Evolutionary conservation across 2,113 vertebrate species (phyloP), one percentile per base, ranked within the genome.

Genomic region (Myrmecophaga tridactyla): DNA sequence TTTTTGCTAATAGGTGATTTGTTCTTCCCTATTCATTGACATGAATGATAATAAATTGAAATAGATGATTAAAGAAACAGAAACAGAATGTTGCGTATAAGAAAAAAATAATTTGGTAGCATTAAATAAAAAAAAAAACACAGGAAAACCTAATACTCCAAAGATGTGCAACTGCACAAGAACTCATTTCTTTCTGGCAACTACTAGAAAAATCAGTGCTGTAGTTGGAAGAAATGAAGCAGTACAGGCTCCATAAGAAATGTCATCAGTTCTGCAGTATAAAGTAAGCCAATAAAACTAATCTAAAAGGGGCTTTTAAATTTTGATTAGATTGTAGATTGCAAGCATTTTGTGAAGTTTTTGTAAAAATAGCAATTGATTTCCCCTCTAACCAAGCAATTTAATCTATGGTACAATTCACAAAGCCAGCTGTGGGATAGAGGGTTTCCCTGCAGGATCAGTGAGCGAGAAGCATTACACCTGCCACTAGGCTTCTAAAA

Each of bases 251-350:
- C 78, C 94, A 92, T 94, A 75, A 92, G 31, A 97, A 98, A 97
- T 90, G 39, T 58, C 78, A 92, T 46, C n/a, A 86, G 5, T 65
- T 84, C 7, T 94, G 48, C 89, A 72, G 23, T 77, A 53, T 94
- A 96, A 97, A 96, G 67, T 0, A 39, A 94, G 41, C 46, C 75
- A 96, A 96, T 97, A 97, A 97, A 96, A 94, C 46, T 94, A 89
- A 96, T 96, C 70, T 96, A 36, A 20, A 63, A 93, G 31, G 27
- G 18, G 63, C 82, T 96, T 96, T 97, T 97, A 96, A 14, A 91
- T 94, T 97, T 96, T 97, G 14, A 97, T 96, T 97, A 93, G 70
- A 94, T 51, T 96, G n/a, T 72, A 97, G 70, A 89, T 34, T 95
- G 65, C 86, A 76, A 93, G 7, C 4, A 53, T 94, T 89, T 94